These are phyloP conservation scores for Caenorhabditis wallacei DNA, from an alignment of 2,888 invertebrate genomes.

Conservation along the genomic window DNA sequence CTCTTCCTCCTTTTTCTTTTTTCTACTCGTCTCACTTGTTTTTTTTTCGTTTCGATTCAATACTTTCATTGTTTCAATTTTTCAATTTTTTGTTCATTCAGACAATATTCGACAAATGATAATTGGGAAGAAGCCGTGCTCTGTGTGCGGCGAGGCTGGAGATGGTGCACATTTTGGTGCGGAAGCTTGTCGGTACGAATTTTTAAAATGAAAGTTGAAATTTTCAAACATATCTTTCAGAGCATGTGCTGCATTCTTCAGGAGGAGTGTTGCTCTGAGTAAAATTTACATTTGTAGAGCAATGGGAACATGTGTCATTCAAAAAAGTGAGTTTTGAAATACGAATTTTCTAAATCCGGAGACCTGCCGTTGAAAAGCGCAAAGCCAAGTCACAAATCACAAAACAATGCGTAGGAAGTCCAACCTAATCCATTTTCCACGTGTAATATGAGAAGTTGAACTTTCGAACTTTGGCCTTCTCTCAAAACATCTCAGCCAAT, in stretches of 20 bases:
- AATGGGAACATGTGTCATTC: conserved; percentile 73
- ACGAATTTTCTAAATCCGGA: too few species aligned
- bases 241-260: conserved; percentile 81
- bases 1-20: conserved; percentile 1
- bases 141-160: conserved; percentile 69
- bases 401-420: background rate
- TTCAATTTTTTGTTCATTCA: background rate
- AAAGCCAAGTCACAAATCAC: background rate
- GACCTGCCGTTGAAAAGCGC: too few species aligned
- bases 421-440: background rate
- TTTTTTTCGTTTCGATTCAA: too few species aligned
- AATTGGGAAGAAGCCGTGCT: conserved; percentile 59
- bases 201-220: background rate
- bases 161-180: conserved; percentile 74
- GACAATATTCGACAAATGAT: conserved; percentile 21
- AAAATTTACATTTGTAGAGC: conserved; percentile 77
- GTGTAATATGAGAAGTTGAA: conserved; percentile 22
- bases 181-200: conserved; percentile 67
- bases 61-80: background rate
- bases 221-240: conserved; percentile 38
- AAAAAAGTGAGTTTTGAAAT: conserved; percentile 70
- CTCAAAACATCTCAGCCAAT: background rate
- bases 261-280: conserved; percentile 77
- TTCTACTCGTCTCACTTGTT: background rate
- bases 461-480: conserved; percentile 1